These are phyloP conservation scores for Ceramica pisi DNA, from an alignment of 2,888 invertebrate species.

Conservation along the genomic window DNA sequence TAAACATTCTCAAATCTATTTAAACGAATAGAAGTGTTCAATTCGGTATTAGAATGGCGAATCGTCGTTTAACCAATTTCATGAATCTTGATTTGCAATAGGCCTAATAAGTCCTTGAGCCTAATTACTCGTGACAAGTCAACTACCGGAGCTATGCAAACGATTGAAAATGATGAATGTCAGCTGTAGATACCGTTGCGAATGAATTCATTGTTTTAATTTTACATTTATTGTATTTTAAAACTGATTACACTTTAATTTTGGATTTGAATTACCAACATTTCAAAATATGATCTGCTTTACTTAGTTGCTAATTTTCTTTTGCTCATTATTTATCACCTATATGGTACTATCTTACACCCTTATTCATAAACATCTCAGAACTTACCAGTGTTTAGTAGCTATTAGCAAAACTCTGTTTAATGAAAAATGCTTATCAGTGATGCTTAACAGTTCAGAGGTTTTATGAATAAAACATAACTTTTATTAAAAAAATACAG, in stretches of 20 bases:
- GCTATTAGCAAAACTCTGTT: neutral
- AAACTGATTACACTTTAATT: neutral
- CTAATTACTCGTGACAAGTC: constrained; percentile 49
- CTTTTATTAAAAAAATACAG: too few species aligned
- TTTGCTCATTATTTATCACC: neutral
- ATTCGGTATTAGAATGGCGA: constrained; percentile 21
- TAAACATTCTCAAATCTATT: neutral
- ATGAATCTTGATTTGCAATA: constrained; percentile 38
- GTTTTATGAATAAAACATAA: neutral
- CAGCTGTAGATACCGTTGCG: constrained; percentile 9
- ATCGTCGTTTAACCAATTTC: constrained; percentile 14
- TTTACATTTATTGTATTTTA: neutral
- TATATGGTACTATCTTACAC: neutral
- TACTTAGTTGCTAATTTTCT: neutral
- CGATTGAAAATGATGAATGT: constrained; percentile 34
- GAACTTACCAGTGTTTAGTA: neutral
- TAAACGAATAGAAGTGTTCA: neutral
- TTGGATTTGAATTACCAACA: neutral
- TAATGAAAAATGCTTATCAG: neutral
- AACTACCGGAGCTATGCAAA: constrained; percentile 41
- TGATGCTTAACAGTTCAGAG: neutral
- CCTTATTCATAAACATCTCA: neutral
- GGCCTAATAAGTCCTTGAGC: constrained; percentile 50
- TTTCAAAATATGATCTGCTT: neutral
- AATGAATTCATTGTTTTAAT: constrained; percentile 1